Evolutionary conservation across 2,113 vertebrate genomes (phyloP).

Genomic region (Phrynosoma platyrhinos): DNA sequence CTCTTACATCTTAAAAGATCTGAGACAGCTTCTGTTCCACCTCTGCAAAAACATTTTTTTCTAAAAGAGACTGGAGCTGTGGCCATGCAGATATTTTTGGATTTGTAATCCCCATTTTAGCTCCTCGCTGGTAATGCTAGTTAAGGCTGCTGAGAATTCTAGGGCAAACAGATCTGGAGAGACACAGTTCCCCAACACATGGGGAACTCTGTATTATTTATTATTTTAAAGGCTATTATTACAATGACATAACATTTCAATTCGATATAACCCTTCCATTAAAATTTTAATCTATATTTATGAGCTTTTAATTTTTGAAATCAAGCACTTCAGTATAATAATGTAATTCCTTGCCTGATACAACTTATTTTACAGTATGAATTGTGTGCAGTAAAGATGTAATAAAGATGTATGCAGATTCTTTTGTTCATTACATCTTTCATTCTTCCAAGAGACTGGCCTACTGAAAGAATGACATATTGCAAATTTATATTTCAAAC

Average conservation of each 20-base stretch:
- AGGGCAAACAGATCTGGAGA: too few relatives aligned
- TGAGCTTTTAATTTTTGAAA: not conserved
- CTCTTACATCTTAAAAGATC: too few relatives aligned
- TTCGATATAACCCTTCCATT: not conserved
- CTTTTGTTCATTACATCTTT: constrained; percentile 13
- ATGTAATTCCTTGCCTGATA: constrained; percentile 2
- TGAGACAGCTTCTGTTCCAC: too few relatives aligned
- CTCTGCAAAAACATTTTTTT: too few relatives aligned
- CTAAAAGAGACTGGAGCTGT: too few relatives aligned
- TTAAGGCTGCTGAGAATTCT: too few relatives aligned
- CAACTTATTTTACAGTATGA: constrained; percentile 30
- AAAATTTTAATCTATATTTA: not conserved
- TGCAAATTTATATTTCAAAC: constrained; percentile 45
- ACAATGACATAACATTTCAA: not conserved
- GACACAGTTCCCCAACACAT: not conserved
- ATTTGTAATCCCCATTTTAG: too few relatives aligned
- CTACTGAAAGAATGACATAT: constrained; percentile 46
- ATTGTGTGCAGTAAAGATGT: constrained; percentile 21
- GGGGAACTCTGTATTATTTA: not conserved
- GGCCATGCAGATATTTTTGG: too few relatives aligned
- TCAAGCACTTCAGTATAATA: constrained; percentile 41
- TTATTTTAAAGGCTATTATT: not conserved
- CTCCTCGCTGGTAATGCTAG: too few relatives aligned
- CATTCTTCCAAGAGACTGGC: constrained; percentile 47
- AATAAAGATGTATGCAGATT: constrained; percentile 56